A percentile compares a stretch with the other conserved stretches of the same genome.
These are phyloP conservation scores for Grallaria varia DNA, from an alignment of 2,113 vertebrate species.

Conservation along the genomic window DNA sequence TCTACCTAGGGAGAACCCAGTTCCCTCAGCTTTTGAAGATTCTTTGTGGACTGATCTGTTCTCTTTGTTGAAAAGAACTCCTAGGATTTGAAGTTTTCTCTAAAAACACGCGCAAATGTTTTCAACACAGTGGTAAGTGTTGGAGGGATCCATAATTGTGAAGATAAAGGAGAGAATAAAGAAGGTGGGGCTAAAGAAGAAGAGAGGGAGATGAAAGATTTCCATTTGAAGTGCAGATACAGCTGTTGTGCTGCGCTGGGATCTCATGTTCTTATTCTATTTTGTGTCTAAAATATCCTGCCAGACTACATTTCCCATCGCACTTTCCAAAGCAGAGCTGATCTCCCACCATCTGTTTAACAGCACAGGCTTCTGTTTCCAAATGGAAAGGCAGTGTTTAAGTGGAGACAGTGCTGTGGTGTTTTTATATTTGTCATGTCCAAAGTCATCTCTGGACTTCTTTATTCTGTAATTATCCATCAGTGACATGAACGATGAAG, in stretches of 20 bases:
- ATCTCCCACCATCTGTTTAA: not conserved
- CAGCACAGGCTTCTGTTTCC: not conserved
- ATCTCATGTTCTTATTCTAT: not conserved
- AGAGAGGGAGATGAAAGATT: not conserved
- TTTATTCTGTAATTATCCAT: constrained; percentile 17
- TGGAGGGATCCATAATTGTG: not conserved
- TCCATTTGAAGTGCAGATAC: not conserved
- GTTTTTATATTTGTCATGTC: not conserved
- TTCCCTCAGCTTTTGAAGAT: not conserved
- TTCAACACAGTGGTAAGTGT: not conserved
- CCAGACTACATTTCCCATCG: not conserved
- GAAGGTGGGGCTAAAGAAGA: not conserved
- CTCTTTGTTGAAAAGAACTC: not conserved
- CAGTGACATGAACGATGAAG: not conserved
- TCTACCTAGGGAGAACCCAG: not conserved
- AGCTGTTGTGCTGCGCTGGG: not conserved
- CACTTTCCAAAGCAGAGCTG: not conserved
- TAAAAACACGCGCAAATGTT: not conserved
- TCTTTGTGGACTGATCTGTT: not conserved
- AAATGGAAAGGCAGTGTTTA: not conserved
- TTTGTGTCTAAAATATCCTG: not conserved
- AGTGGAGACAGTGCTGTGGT: not conserved
- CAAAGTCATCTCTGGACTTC: not conserved
- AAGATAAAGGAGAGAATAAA: not conserved
- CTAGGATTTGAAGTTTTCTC: not conserved